Evolutionary conservation across 2,888 invertebrate species (phyloP), one percentile per base, ranked within the genome.

Genomic region (Euspilapteryx auroguttella): DNA sequence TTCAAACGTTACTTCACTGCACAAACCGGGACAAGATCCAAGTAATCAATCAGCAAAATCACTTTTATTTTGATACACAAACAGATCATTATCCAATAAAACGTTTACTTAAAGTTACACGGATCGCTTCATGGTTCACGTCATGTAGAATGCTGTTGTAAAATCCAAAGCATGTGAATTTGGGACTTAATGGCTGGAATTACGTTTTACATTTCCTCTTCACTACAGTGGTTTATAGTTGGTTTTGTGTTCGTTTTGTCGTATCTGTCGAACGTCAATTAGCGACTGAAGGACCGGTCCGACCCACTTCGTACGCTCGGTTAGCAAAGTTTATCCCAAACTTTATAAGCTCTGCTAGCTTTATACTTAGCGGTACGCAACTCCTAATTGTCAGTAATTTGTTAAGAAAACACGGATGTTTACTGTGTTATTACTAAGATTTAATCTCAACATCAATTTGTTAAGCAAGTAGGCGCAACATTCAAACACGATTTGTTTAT

Each of bases 1-100:
- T 48, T 36, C 43, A 38, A 47, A 49, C 55, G 49, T 55, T 47
- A 46, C 52, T 14, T 5, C 22, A 50, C 59, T 53, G 58, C 54
- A 55, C 56, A 57, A 55, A 71, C 69, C 59, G 69, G 59, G 63
- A 62, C 63, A 69, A 55, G 50, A 39, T 29, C 55, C 50, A 43
- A 51, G 39, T 46, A 53, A 63, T 66, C 62, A 58, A 57, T 64
- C 61, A 66, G 61, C 61, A 69, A 68, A 68, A 64, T 68, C 54
- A 54, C 44, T 66, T 71, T 69, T 71, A 71, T 69, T 59, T 44
- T 53, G 37, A 52, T 44, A 42, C 42, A 39, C 49, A 51, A 55
- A 66, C 65, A 62, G 69, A 63, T 58, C 66, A 68, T 55, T 66
- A 55, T 69, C 45, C 55, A 41, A 29, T 51, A 47, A 34, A 12